Conservation (phyloP, 2,888 invertebrate species). For the Girardia tigrina region DNA sequence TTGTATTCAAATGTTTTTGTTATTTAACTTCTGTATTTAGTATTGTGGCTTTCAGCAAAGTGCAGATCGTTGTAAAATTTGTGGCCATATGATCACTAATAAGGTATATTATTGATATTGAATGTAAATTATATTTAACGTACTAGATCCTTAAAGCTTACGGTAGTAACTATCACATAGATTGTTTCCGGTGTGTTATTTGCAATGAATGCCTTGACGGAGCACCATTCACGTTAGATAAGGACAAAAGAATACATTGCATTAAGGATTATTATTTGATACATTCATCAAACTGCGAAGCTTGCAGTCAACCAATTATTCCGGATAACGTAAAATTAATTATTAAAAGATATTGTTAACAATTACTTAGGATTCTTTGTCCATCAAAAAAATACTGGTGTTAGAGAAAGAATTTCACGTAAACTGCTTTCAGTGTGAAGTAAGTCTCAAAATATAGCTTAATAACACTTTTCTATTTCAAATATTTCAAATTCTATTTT, state of each 20-base stretch:
- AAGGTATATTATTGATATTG: slow-evolving; percentile 62
- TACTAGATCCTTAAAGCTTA: slow-evolving; percentile 86
- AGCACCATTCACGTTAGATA: slow-evolving; percentile 91
- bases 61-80: slow-evolving; percentile 91
- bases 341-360: too few species aligned
- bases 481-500: too few species aligned
- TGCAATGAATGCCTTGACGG: slow-evolving; percentile 95
- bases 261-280: slow-evolving; percentile 92
- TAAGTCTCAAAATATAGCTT: too few species aligned
- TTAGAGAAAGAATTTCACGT: slow-evolving; percentile 98
- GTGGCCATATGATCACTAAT: slow-evolving; percentile 96
- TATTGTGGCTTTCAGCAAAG: slow-evolving; percentile 98
- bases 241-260: slow-evolving; percentile 93
- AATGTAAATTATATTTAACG: background rate
- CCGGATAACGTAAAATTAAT: slow-evolving; percentile 74
- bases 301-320: slow-evolving; percentile 81
- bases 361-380: background rate
- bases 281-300: slow-evolving; percentile 94
- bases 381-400: slow-evolving; percentile 65
- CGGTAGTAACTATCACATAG: slow-evolving; percentile 97
- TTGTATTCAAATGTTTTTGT: too few species aligned
- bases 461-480: too few species aligned
- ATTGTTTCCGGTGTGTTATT: slow-evolving; percentile 90
- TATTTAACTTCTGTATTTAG: slow-evolving; percentile 54
- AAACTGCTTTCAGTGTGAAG: slow-evolving; percentile 92